Evolutionary conservation across 2,113 vertebrate species (phyloP), one percentile per base, ranked within the genome.

Genomic region (mouse (Mus musculus)): DNA sequence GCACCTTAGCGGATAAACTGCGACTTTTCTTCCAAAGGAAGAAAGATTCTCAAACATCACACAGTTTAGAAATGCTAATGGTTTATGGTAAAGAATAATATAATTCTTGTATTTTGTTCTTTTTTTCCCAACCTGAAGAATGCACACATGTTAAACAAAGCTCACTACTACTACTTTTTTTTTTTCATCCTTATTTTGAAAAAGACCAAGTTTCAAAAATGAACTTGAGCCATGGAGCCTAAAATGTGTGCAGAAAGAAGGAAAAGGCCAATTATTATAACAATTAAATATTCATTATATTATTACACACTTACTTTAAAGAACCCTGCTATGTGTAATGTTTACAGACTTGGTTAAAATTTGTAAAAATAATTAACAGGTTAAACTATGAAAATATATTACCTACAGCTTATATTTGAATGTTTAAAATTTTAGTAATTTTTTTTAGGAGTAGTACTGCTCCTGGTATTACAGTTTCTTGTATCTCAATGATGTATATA

Each of bases 281-380:
- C 96, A 97, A 98, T 98, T 98, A 98, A 96, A 97, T 98, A 95
- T 95, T 6, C 96, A 96, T 87, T 96, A 90, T 97, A 96, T 98
- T 97, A 98, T 85, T 89, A 72, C 92, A 95, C 54, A 69, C 77
- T 95, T 71, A 0, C 17, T 65, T 90, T 86, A n/a, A 81, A 56
- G 96, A 92, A 85, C 28, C 10, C 16, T 82, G 46, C 42, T 33
- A 36, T 95, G 36, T 77, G 0, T 49, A 78, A 26, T 88, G 8
- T 78, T 94, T 95, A 80, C 33, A 77, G 86, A n/a, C 87, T 88
- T 91, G 49, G 59, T 89, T 96, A 65, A 89, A 93, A 95, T 91
- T 95, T 97, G 75, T 42, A 90, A 59, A 65, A 65, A 65, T 26
- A 65, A 77, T 93, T 92, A 95, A 86, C 39, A 88, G 76, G 85